phyloP scores from a whole-genome alignment of 2,113 vertebrate species.

The Azemiops feae region DNA sequence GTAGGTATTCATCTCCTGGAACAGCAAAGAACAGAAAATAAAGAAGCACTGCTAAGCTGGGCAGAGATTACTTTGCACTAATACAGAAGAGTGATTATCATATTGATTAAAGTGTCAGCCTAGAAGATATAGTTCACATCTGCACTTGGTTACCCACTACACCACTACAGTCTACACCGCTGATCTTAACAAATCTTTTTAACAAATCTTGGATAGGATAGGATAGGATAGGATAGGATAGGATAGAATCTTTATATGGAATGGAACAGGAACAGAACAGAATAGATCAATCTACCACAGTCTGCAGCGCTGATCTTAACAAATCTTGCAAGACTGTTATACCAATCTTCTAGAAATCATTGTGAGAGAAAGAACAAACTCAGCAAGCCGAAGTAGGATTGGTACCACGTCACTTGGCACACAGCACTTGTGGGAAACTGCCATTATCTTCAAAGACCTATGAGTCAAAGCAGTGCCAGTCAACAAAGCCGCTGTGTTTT shows the following conservation, averaged over 20 bases:
- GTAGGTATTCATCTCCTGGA: background rate
- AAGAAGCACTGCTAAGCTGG: background rate
- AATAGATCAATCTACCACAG: too few species aligned
- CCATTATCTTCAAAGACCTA: background rate
- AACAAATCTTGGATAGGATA: too few species aligned
- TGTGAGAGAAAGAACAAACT: background rate
- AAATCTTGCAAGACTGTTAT: background rate
- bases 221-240: too few species aligned
- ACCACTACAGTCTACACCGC: background rate
- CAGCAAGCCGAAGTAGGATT: background rate
- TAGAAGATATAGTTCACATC: background rate
- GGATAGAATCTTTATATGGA: too few species aligned
- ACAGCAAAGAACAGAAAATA: background rate
- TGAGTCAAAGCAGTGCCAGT: background rate
- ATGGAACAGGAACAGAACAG: background rate
- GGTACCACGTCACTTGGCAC: background rate
- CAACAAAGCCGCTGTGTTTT: background rate
- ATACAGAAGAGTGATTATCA: background rate
- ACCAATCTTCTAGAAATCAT: background rate
- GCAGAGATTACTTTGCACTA: background rate
- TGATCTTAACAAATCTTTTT: background rate
- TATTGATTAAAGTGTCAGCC: background rate
- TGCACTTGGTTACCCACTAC: background rate
- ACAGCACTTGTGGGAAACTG: background rate
- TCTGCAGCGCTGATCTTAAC: too few species aligned